phyloP scores from a whole-genome alignment of 35 echinoderm and acorn worm species.

The Strongylocentrotus purpuratus region DNA sequence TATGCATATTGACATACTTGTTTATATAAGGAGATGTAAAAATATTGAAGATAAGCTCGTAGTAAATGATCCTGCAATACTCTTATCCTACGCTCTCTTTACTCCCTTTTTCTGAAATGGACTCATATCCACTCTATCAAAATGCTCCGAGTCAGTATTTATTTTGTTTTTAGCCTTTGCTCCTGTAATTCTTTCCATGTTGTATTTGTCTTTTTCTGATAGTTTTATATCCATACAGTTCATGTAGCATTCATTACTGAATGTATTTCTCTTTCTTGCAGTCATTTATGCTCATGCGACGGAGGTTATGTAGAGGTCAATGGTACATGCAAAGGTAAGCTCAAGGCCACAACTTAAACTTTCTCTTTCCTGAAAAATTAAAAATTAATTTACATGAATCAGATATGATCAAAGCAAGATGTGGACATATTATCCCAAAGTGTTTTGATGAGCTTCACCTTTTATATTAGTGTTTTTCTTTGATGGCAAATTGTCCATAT shows the following conservation, averaged over 20 bases:
- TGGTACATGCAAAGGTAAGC: constrained; percentile 84
- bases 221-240: not conserved
- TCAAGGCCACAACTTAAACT: too few species aligned
- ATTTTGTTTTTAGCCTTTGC: not conserved
- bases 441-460: too few species aligned
- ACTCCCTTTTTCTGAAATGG: not conserved
- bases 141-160: not conserved
- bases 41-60: too few species aligned
- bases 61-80: too few species aligned
- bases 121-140: not conserved
- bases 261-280: constrained; percentile 50
- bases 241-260: not conserved
- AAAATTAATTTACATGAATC: too few species aligned
- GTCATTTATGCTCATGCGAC: constrained; percentile 74
- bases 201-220: too few species aligned
- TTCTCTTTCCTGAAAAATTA: too few species aligned
- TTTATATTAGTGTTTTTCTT: too few species aligned
- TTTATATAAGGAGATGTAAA: too few species aligned
- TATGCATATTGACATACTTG: too few species aligned
- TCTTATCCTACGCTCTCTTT: not conserved
- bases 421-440: not conserved
- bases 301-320: constrained; percentile 73
- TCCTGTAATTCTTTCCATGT: too few species aligned
- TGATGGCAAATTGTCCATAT: too few species aligned
- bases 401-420: not conserved